Evolutionary conservation across 2,797 vertebrate genomes (phyloP).

Genomic region (Hephaestus fuliginosus): DNA sequence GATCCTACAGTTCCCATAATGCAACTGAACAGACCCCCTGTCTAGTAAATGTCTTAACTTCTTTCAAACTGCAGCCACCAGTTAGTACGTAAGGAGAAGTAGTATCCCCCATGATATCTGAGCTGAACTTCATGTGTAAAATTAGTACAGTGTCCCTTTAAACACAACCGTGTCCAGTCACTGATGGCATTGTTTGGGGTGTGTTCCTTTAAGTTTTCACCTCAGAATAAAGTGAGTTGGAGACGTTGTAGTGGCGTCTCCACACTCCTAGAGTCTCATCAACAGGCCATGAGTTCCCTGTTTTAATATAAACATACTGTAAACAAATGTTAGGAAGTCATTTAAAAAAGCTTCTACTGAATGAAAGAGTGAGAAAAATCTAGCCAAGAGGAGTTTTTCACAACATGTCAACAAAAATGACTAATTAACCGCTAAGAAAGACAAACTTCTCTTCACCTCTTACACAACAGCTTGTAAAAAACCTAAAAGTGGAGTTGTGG

Average conservation of each 20-base stretch:
- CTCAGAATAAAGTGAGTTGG: neutral
- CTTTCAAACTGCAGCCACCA: neutral
- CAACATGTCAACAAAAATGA: neutral
- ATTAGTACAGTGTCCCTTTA: neutral
- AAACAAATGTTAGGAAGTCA: neutral
- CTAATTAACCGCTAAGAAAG: neutral
- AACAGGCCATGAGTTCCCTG: neutral
- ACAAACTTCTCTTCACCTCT: neutral
- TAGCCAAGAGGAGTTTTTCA: neutral
- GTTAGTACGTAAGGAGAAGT: neutral
- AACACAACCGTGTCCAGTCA: neutral
- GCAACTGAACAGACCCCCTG: neutral
- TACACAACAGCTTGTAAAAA: neutral
- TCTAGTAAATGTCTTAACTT: neutral
- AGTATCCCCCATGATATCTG: neutral
- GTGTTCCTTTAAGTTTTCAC: neutral
- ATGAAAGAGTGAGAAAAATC: neutral
- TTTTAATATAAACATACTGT: neutral
- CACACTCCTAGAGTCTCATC: neutral
- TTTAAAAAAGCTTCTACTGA: neutral
- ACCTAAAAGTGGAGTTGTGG: neutral
- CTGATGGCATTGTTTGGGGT: neutral
- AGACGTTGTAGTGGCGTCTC: neutral
- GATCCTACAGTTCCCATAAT: neutral
- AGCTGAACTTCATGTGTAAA: neutral